Base-by-base conservation (phyloP, 2,113 vertebrate species). In the Amphiprion ocellaris region DNA sequence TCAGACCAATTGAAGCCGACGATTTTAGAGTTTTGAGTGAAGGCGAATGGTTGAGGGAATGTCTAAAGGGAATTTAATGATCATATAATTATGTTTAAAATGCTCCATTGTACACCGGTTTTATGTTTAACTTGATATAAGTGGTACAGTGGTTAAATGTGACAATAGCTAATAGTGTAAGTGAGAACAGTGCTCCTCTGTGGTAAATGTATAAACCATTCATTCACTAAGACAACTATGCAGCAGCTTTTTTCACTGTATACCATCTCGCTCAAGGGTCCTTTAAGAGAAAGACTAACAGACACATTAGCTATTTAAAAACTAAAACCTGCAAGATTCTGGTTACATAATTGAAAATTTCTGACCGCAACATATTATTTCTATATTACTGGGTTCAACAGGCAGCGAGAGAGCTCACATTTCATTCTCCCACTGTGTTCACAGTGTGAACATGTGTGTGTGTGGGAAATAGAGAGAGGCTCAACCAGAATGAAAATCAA, bases 401-500 rank as follows among this genome's bases (percentile, higher is more conserved):
- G 58, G 28, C 66, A 49, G 41, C 33, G 2, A 44, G 28, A 49
- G 41, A 53, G 61, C 41, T 86, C 79, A 6, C 33, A 64, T 87
- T 83, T 78, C 53, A 74, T 54, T 53, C 14, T 68, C 53, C 53
- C 19, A 47, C 14, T 61, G 75, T 50, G 47, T 72, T 67, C 21
- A 2, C 65, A 47, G 78, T 62, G 28, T 54, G 65, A 62, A 73
- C 47, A 10, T 33, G 54, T 62, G 70, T 53, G 58, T 59, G 30
- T 17, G 52, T 26, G 30, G 4, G 30, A 30, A 30, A 30, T 30
- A 37, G 55, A 23, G 50, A 15, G 66, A 84, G 74, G 74, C 79
- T 72, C 6, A 37, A 52, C 77, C 69, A 79, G 73, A 82, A 61
- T 71, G 50, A 82, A 86, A 83, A 73, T 68, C 66, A 70, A 78